These are phyloP conservation scores for Leucopsar rothschildi DNA, from an alignment of 2,113 vertebrate species.

Conservation along the genomic window DNA sequence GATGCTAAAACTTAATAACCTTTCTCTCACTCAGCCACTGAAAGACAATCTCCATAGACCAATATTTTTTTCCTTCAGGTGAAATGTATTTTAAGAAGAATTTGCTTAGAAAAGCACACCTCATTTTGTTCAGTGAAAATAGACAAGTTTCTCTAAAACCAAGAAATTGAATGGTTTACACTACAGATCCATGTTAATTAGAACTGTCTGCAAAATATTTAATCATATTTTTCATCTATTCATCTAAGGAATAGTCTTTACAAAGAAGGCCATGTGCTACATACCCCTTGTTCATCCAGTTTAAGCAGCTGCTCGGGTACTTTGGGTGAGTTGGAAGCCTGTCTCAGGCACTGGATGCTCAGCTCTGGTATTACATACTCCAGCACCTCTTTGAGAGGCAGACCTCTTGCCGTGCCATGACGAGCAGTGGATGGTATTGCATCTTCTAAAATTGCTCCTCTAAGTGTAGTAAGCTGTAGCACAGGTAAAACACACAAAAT, in stretches of 20 bases:
- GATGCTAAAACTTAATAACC: neutral
- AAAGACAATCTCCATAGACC: neutral
- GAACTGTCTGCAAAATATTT: neutral
- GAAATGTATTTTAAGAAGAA: neutral
- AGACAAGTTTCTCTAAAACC: neutral
- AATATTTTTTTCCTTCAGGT: neutral
- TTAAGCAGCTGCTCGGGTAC: slow-evolving; percentile 93
- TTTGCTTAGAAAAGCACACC: neutral
- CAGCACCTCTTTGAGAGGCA: slow-evolving; percentile 94
- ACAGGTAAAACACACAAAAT: neutral
- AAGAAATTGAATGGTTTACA: neutral
- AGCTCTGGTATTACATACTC: slow-evolving; percentile 95
- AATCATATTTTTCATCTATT: neutral
- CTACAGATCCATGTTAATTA: neutral
- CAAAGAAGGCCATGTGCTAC: slow-evolving; percentile 23
- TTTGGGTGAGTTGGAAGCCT: slow-evolving; percentile 88
- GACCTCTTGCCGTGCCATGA: slow-evolving; percentile 90
- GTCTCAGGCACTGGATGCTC: slow-evolving; percentile 87
- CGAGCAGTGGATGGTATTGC: slow-evolving; percentile 91
- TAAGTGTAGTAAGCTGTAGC: slow-evolving; percentile 87
- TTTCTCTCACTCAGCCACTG: neutral
- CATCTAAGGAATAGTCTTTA: neutral
- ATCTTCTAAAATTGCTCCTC: slow-evolving; percentile 95
- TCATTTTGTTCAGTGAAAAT: neutral
- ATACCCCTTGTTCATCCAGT: slow-evolving; percentile 95